Evolutionary conservation across 2,888 invertebrate genomes (phyloP), one percentile per base, ranked within the genome.

Genomic region (Machimus rusticus): DNA sequence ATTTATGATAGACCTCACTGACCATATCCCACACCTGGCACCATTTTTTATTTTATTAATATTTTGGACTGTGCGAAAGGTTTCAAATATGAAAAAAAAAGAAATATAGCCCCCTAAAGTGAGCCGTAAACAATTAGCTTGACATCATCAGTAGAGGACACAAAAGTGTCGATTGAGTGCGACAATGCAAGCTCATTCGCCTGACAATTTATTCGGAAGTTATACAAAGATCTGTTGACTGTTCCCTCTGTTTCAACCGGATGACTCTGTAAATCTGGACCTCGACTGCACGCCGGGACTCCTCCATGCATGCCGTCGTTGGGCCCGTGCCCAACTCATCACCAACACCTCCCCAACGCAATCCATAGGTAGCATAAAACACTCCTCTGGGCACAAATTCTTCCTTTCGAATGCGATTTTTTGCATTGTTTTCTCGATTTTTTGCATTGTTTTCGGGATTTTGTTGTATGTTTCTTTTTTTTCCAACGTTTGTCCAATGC

Each of bases 121-220:
- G 66, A 66, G 66, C 23, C 66, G 37, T 74, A 84, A 74, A 84
- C 57, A 84, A 84, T 84, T 84, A 74, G 66, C 31, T 81, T 81
- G n/a, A 81, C 55, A 81, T 81, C 81, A 55, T 81, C 55, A 55
- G 82, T 1, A 37, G 31, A 84, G 74, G 66, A 37, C 39, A 74
- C 57, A 66, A 74, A 66, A 84, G 74, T 57, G 57, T 66, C 39
- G 84, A 66, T 28, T n/a, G 39, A 66, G 84, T 66, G 39, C 37
- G 23, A 66, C 57, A 84, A 84, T 84, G 84, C 84, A 74, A 37
- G 84, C 66, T 84, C 84, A 84, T 74, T 84, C 84, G 84, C 66
- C 39, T 84, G 84, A 84, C 84, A 84, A 84, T 84, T 66, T 66
- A 84, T 84, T 84, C 66, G 84, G 74, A 84, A 84, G 84, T 84